A percentile compares a stretch with the other conserved stretches of the same genome.
phyloP scores from a whole-genome alignment of 2,113 vertebrate species.

The Centrocercus urophasianus region DNA sequence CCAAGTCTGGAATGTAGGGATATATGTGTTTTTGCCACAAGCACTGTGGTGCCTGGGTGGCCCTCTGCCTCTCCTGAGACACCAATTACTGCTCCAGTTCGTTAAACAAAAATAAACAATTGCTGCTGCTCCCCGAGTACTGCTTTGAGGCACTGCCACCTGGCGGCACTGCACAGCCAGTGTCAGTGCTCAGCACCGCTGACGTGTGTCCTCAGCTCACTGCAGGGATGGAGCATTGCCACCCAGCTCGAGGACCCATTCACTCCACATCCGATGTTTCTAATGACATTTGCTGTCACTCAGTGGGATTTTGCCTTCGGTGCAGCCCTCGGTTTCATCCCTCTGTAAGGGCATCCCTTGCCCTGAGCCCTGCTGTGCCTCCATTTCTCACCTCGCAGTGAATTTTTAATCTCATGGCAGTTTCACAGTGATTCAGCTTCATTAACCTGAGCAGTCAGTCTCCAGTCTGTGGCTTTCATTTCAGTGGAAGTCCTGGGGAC shows the following conservation, averaged over 20 bases:
- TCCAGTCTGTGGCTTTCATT: not conserved
- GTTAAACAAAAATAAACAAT: rapidly evolving
- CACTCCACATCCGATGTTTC: not conserved
- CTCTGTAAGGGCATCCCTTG: not conserved
- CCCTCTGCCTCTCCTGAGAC: rapidly evolving
- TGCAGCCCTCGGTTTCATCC: rapidly evolving
- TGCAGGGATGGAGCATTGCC: rapidly evolving
- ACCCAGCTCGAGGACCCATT: rapidly evolving
- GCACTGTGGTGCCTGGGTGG: rapidly evolving
- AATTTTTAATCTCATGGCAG: not conserved
- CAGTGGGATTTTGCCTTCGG: not conserved
- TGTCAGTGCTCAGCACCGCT: not conserved
- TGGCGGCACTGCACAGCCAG: not conserved
- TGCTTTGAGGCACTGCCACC: not conserved
- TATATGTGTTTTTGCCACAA: not conserved
- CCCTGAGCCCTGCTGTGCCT: not conserved
- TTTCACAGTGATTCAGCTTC: not conserved
- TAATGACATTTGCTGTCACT: rapidly evolving
- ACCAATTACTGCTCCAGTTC: rapidly evolving
- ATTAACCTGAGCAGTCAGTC: not conserved
- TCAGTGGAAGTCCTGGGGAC: not conserved
- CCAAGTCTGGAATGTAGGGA: not conserved
- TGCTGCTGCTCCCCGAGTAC: rapidly evolving
- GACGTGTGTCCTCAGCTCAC: not conserved
- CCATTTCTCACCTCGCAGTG: not conserved